A percentile compares a stretch with the other conserved stretches of the same genome.
phyloP scores from a whole-genome alignment of 2,113 vertebrate genomes.

The Melanerpes formicivorus region DNA sequence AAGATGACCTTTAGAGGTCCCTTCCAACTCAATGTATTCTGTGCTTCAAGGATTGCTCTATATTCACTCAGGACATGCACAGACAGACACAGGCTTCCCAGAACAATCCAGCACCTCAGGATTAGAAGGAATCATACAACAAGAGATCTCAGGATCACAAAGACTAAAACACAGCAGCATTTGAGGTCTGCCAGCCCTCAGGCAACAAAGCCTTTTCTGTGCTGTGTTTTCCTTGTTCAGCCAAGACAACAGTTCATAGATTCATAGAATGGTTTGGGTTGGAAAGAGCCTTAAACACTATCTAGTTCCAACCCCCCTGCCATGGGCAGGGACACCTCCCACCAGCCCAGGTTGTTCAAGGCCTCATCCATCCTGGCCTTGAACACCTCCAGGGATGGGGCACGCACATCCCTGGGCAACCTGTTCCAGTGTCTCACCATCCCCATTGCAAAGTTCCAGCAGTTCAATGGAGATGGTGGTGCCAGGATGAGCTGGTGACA shows the following conservation, averaged over 20 bases:
- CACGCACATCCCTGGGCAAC: too few species aligned
- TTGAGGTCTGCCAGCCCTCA: neutral
- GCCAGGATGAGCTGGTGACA: neutral
- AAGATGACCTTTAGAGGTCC: too few species aligned
- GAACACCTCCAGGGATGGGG: too few species aligned
- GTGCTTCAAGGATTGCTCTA: too few species aligned
- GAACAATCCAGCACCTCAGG: fast-evolving
- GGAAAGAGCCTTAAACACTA: too few species aligned
- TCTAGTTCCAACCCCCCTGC: too few species aligned
- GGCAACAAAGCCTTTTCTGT: neutral
- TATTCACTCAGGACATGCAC: fast-evolving
- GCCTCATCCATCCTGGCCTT: too few species aligned
- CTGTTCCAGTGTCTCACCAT: too few species aligned
- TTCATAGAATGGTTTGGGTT: too few species aligned
- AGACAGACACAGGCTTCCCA: neutral
- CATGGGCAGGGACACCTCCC: too few species aligned
- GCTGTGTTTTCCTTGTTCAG: neutral
- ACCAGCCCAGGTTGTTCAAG: too few species aligned
- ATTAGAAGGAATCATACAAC: neutral
- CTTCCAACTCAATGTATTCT: too few species aligned
- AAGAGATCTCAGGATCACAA: neutral
- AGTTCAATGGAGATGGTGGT: neutral
- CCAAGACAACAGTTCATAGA: neutral
- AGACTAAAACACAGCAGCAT: neutral
- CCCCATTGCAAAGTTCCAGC: neutral